Evolutionary conservation across 2,797 vertebrate genomes (phyloP), one percentile per base, ranked within the genome.

Genomic region (Sphenodon punctatus): DNA sequence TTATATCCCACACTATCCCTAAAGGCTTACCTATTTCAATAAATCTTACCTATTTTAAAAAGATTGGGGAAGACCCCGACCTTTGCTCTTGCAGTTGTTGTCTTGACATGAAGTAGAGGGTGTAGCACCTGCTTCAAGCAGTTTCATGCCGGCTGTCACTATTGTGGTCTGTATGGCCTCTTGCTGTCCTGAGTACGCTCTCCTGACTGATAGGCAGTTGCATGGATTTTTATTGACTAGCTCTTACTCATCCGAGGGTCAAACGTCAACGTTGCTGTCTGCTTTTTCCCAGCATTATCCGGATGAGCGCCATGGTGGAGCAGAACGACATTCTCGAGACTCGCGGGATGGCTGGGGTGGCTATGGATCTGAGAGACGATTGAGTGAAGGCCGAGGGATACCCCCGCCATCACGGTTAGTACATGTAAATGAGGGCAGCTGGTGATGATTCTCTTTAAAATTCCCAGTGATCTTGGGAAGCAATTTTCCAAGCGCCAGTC

Each of bases 281-380:
- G 39, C 43, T 5, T 1, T 63, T 72, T 89, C 46, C 3, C 89
- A 99, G 98, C 96, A 98, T 89, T 99, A 98, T 75, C 94, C 96
- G 1, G 97, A 96, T 0, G 95, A 98, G n/a, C 94, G 96, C 41
- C 95, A 95, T 0, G 94, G 92, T 4, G 91, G 86, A 1, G 93
- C 95, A 0, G 97, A 98, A 4, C 96, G 97, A 63, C 97, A 98
- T 11, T 84, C 95, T 51, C 95, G 97, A 84, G 97, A 97, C 61
- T 89, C 94, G 2, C 94, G 96, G 1, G 97, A 97, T 3, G 92
- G 93, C 22, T 99, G 98, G 98, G 88, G 93, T 0, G 92, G 96
- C 64, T 96, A 93, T 0, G 88, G 97, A 6, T 97, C 97, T 0
- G 97, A 98, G 89, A 97, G 97, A 72, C 97, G 98, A 63, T 82